Evolutionary conservation across 2,113 vertebrate genomes (phyloP).

Genomic region (Mormyrus lacerda): DNA sequence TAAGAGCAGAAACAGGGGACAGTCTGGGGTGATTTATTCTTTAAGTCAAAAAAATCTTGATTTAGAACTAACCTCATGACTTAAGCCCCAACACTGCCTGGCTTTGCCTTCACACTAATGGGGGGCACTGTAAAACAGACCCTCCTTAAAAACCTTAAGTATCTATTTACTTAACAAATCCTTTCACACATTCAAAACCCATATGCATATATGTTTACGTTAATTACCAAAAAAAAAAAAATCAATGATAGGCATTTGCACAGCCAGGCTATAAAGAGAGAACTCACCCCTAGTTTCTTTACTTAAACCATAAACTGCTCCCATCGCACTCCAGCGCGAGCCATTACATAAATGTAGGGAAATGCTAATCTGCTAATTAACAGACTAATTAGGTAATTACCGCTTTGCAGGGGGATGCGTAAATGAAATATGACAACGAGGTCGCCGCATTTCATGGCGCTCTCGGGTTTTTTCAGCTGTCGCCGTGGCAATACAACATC

Average conservation of each 20-base stretch:
- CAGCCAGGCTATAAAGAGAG: not conserved
- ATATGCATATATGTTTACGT: not conserved
- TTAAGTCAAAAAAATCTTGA: not conserved
- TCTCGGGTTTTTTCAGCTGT: conserved; percentile 80
- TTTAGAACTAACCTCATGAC: not conserved
- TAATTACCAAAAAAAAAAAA: not conserved
- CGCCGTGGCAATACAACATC: conserved; percentile 69
- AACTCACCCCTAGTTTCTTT: conserved; percentile 1
- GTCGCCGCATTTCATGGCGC: conserved; percentile 79
- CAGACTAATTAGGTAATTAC: conserved; percentile 87
- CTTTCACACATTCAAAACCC: not conserved
- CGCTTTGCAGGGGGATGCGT: conserved; percentile 80
- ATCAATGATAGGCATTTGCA: not conserved
- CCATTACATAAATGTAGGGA: conserved; percentile 72
- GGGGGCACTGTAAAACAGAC: not conserved
- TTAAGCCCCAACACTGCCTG: not conserved
- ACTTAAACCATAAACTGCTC: conserved; percentile 15
- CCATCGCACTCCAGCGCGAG: conserved; percentile 55
- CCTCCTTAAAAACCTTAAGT: not conserved
- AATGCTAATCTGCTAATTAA: conserved; percentile 88
- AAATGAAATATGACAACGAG: conserved; percentile 88
- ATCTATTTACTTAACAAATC: not conserved
- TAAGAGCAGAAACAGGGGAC: not conserved
- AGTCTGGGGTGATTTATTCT: not conserved
- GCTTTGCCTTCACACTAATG: not conserved